Conservation (phyloP, 1,140 invertebrate species). For the Brachionus manjavacas region DNA sequence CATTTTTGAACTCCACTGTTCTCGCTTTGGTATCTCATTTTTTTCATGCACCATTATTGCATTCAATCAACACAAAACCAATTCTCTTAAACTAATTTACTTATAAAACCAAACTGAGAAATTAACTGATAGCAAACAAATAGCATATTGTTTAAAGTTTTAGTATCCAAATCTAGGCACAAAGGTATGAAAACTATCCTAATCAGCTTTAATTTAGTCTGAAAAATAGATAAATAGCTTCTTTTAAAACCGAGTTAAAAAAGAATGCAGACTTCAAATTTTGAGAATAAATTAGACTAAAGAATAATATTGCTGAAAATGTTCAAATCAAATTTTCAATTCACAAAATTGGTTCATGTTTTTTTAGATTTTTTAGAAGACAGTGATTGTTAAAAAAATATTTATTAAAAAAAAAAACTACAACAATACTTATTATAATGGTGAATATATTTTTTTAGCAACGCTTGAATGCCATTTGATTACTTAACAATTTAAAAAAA, state of each 20-base stretch:
- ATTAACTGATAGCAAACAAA: neutral
- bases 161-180: neutral
- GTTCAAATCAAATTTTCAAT: neutral
- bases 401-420: neutral
- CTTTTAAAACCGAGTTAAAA: neutral
- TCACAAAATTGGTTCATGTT: neutral
- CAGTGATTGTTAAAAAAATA: neutral
- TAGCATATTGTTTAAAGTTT: neutral
- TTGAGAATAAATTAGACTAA: neutral
- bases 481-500: too few relatives aligned
- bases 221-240: neutral
- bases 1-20: conserved; percentile 60
- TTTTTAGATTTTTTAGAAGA: neutral
- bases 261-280: neutral
- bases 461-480: too few relatives aligned
- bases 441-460: too few relatives aligned
- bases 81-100: neutral
- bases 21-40: conserved; percentile 62
- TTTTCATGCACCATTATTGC: conserved; percentile 24
- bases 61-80: neutral
- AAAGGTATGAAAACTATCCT: neutral
- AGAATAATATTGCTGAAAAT: neutral
- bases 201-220: neutral
- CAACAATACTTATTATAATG: too few relatives aligned
- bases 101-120: neutral